Evolutionary conservation across 2,797 vertebrate species (phyloP), one percentile per base, ranked within the genome.

Genomic region (Parambassis ranga): DNA sequence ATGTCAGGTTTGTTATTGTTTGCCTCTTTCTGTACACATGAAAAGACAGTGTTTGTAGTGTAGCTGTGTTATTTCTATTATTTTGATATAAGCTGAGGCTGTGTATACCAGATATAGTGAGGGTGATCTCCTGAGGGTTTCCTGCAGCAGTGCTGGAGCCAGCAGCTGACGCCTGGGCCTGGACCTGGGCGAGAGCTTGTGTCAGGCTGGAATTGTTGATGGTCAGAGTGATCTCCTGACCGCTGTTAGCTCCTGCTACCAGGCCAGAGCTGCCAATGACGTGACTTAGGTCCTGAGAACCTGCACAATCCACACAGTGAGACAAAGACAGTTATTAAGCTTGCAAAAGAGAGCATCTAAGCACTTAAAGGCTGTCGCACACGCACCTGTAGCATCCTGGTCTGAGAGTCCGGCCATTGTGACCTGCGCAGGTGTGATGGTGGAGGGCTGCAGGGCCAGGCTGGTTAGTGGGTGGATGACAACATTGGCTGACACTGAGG

Each of bases 141-240:
- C 88, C 94, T 13, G 92, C 84, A 16, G 91, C 85, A 0, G 77
- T 67, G 0, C 88, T 64, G 13, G 92, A 75, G 2, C 93, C 75
- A 2, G 92, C 90, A 10, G 91, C 92, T 0, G 93, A 90, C 23
- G 94, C 94, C 65, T 95, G 94, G 37, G 90, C 94, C 65, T 96
- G 96, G 31, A 94, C 94, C 77, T 96, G 96, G 37, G 94, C 94
- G 10, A 97, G 81, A 38, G 96, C 97, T 87, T 96, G 97, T 46
- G 93, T 94, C 75, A 98, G 88, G 62, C 93, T 97, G 39, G 95
- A 94, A 83, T 98, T 98, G 92, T 98, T 98, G 83, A 99, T 98
- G 47, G 98, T 99, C 77, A 99, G 75, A 0, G 96, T 99, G 85
- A 99, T 98, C 86, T 99, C 98, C 33, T 96, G 95, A 6, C 94